Base-by-base conservation (phyloP, 2,113 vertebrate species). In the Boulengeromyrus knoepffleri region DNA sequence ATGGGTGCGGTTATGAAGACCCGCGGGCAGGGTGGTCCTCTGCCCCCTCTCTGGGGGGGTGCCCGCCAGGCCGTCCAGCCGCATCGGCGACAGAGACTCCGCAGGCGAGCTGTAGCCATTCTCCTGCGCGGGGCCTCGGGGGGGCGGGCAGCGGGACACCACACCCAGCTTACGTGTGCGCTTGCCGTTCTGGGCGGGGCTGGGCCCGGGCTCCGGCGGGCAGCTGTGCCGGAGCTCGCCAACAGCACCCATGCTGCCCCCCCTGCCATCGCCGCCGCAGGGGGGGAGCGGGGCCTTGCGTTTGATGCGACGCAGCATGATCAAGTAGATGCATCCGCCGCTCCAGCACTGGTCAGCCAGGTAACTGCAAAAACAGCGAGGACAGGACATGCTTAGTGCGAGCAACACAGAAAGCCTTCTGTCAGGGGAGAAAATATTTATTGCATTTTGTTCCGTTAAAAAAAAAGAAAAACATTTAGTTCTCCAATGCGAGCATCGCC, bases 281-380 rank as follows among this genome's bases (percentile, higher is more conserved):
- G 96, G 95, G 93, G 96, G 94, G 92, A 95, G 95, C 46, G 96
- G 96, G 87, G 96, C 95, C 93, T 96, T 97, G 93, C 96, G 95
- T 93, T 97, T 97, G 91, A 97, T 97, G 93, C 97, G 96, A 89
- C 97, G 96, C 92, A 97, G 95, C 97, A 97, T 97, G 96, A 97
- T 97, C 96, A 97, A 92, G 96, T 97, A 97, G 96, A 97, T 95
- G 0, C 96, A 97, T 94, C 97, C 97, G 92, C 96, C 96, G 96
- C 97, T 97, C 97, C 97, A 97, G 95, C 97, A 97, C 96, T 97
- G 97, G 91, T 97, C 97, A 77, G 97, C 97, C 94, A 97, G 94
- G 94, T 97, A 97, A 93, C 97, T 97, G 95, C 88, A 92, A 94
- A 88, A n/a, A 70, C 8, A 56, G 36, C 1, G 0, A 88, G 31